Evolutionary conservation across 2,888 invertebrate genomes (phyloP).

Genomic region (Oscheius sp.): DNA sequence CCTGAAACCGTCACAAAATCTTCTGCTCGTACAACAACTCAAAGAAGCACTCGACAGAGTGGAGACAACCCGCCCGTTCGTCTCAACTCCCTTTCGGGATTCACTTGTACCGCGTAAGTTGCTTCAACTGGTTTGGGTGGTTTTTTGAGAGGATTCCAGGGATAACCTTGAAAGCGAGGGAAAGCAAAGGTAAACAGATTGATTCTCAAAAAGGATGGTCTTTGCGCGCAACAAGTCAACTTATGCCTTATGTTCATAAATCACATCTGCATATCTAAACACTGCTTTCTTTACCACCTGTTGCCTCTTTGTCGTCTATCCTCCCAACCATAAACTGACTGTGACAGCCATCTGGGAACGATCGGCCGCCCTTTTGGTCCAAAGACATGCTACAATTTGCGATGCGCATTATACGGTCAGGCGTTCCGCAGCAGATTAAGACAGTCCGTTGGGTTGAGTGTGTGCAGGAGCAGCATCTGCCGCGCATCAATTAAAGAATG

Average conservation of each 20-base stretch:
- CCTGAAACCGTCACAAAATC: constrained; percentile 1
- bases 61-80: constrained; percentile 23
- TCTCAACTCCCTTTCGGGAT: constrained; percentile 20
- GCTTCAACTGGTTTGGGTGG: neutral
- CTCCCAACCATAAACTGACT: neutral
- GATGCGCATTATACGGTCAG: constrained; percentile 18
- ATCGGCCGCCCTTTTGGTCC: neutral
- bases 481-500: constrained; percentile 26
- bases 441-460: neutral
- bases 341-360: constrained; percentile 16
- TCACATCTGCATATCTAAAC: no score
- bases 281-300: neutral
- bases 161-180: no score
- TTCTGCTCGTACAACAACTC: constrained; percentile 15
- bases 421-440: constrained; percentile 19
- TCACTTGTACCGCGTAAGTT: constrained; percentile 28
- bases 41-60: constrained; percentile 22
- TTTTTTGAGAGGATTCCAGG: neutral
- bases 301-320: neutral
- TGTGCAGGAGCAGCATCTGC: constrained; percentile 15
- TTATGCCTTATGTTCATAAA: no score
- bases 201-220: neutral
- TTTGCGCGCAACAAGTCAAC: neutral
- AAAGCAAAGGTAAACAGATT: neutral
- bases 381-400: constrained; percentile 8